phyloP scores from a whole-genome alignment of 2,797 vertebrate genomes.

The Dicrostonyx torquatus region DNA sequence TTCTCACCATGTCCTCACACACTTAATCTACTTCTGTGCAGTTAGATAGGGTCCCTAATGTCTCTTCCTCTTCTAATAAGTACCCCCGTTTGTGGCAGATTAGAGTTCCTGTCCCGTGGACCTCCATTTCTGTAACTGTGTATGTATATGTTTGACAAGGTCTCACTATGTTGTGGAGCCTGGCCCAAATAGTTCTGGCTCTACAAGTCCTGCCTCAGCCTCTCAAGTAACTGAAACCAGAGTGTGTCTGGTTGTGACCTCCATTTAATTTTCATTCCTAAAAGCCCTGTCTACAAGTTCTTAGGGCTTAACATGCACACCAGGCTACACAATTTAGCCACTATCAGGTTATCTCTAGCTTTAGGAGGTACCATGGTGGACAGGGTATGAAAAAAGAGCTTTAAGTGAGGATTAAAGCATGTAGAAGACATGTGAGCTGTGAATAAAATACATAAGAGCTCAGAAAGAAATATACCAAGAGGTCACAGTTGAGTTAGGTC shows the following conservation, averaged over 20 bases:
- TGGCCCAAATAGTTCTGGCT: too few species aligned
- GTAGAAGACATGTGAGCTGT: background rate
- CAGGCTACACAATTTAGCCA: background rate
- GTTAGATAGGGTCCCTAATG: background rate
- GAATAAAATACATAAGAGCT: background rate
- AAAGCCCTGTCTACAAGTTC: background rate
- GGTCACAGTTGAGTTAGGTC: constrained; percentile 12
- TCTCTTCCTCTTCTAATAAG: background rate
- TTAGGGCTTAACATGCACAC: background rate
- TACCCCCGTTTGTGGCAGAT: background rate
- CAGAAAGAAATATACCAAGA: constrained; percentile 43
- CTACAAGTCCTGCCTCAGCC: background rate
- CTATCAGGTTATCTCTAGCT: background rate
- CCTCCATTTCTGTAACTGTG: background rate
- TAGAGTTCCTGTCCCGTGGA: background rate
- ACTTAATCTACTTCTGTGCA: background rate
- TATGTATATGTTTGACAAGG: background rate
- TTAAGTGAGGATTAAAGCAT: background rate
- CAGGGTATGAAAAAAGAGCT: background rate
- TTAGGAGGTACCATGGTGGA: background rate
- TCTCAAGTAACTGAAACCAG: background rate
- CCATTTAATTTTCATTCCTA: background rate
- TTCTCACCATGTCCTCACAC: background rate
- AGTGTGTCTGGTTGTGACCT: background rate
- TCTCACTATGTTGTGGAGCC: background rate